phyloP scores from a whole-genome alignment of 1,140 invertebrate species.

The Sitobion miscanthi region DNA sequence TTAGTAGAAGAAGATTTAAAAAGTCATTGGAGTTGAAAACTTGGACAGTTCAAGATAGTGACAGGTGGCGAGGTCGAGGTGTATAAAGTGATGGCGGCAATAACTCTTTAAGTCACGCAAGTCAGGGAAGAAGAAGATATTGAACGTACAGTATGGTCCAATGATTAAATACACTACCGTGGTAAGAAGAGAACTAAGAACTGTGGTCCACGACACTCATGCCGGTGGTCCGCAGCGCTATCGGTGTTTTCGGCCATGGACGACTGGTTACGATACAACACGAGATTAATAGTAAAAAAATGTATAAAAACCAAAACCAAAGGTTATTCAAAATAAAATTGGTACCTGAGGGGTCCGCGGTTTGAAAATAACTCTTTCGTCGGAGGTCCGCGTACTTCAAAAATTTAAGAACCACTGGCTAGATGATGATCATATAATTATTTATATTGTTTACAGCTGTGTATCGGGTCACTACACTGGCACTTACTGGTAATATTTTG shows the following conservation, averaged over 20 bases:
- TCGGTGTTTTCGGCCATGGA: no score
- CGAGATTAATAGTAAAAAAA: no score
- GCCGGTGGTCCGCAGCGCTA: no score
- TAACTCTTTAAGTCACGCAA: no score
- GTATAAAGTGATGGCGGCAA: no score
- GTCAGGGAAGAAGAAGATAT: no score
- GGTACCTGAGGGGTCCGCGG: background rate
- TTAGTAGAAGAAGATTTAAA: background rate
- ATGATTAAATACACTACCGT: background rate
- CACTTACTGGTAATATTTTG: background rate
- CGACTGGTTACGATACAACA: no score
- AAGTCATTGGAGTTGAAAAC: no score
- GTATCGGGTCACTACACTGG: background rate
- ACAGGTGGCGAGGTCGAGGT: no score
- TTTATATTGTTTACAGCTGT: background rate
- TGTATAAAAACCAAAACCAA: background rate
- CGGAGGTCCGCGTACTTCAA: background rate
- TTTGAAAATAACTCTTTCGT: background rate
- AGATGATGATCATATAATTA: background rate
- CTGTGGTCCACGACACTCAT: no score
- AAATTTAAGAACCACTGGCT: background rate
- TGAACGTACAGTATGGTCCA: background rate
- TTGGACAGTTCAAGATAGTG: no score
- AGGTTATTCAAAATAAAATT: background rate
- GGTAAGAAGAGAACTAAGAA: background rate